Percentiles rank a stretch among this genome's conserved stretches.
phyloP scores from a whole-genome alignment of 2,797 vertebrate genomes.

The Synaphobranchus kaupii region DNA sequence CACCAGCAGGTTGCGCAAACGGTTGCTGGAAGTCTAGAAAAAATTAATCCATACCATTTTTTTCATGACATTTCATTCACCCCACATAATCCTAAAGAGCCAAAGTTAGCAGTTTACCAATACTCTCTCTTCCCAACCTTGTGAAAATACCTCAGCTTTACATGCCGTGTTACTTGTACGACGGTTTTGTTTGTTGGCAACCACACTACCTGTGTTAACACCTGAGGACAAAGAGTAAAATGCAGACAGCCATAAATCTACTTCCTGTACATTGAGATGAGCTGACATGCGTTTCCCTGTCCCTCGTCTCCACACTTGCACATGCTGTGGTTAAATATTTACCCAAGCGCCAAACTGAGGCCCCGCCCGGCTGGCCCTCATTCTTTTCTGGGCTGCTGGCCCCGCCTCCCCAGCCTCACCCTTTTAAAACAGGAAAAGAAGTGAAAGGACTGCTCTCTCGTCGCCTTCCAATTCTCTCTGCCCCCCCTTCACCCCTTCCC shows the following conservation, averaged over 20 bases:
- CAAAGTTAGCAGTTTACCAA: neutral
- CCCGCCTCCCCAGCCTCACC: neutral
- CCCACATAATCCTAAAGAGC: neutral
- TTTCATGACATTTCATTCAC: neutral
- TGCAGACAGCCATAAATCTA: slow-evolving; percentile 38
- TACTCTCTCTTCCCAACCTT: neutral
- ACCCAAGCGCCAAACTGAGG: slow-evolving; percentile 35
- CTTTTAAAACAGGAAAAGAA: slow-evolving; percentile 67
- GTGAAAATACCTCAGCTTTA: neutral
- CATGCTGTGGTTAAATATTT: slow-evolving; percentile 53
- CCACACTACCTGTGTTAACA: neutral
- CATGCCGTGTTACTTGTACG: neutral
- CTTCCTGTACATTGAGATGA: slow-evolving; percentile 36
- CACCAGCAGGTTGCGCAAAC: slow-evolving; percentile 52
- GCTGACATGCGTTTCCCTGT: neutral
- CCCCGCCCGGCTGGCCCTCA: slow-evolving; percentile 20
- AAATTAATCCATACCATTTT: slow-evolving; percentile 23
- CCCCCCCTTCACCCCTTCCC: slow-evolving; percentile 58
- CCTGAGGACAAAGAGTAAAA: slow-evolving; percentile 26
- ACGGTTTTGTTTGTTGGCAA: neutral
- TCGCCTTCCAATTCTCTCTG: neutral
- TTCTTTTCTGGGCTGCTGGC: neutral
- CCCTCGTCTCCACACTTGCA: slow-evolving; percentile 28
- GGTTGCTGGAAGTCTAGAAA: slow-evolving; percentile 32
- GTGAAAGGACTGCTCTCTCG: slow-evolving; percentile 36